These are phyloP conservation scores for Dipodomys merriami DNA, from an alignment of 2,113 vertebrate species.

Conservation along the genomic window DNA sequence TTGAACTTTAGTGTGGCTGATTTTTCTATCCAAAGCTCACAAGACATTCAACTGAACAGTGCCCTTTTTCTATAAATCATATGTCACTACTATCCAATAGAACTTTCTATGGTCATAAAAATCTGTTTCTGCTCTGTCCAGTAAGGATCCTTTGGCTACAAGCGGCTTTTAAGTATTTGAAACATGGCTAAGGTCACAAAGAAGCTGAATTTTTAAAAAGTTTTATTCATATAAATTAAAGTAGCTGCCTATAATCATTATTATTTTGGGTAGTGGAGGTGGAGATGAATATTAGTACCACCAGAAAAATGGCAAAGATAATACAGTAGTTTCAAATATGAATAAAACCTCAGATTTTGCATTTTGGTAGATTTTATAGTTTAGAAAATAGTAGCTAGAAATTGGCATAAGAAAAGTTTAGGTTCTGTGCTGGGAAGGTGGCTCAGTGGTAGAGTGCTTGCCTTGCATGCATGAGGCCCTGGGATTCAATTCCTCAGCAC, in stretches of 20 bases:
- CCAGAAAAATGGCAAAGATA: not conserved
- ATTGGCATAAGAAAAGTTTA: not conserved
- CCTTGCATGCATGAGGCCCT: too few species aligned
- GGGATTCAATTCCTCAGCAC: too few species aligned
- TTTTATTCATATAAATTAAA: slow-evolving; percentile 45
- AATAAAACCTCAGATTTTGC: not conserved
- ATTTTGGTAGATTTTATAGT: slow-evolving; percentile 34
- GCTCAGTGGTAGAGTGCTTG: too few species aligned
- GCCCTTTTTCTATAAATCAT: not conserved
- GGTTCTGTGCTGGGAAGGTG: too few species aligned
- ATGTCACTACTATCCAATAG: not conserved
- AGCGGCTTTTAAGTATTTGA: not conserved
- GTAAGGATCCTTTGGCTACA: not conserved
- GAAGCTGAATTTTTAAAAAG: not conserved
- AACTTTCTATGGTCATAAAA: not conserved
- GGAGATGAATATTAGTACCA: not conserved
- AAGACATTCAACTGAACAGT: not conserved
- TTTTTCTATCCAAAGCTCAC: slow-evolving; percentile 41
- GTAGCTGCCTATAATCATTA: not conserved
- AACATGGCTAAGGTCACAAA: slow-evolving; percentile 2
- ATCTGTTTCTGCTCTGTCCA: not conserved
- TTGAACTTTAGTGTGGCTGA: slow-evolving; percentile 53
- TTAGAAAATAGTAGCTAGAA: slow-evolving; percentile 25
- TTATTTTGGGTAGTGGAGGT: not conserved
- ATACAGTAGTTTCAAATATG: slow-evolving; percentile 14